These are phyloP conservation scores for Chondrilla cf. caribensis DNA, from an alignment of 37 sponge, comb jelly and placozoan genomes.

Conservation along the genomic window DNA sequence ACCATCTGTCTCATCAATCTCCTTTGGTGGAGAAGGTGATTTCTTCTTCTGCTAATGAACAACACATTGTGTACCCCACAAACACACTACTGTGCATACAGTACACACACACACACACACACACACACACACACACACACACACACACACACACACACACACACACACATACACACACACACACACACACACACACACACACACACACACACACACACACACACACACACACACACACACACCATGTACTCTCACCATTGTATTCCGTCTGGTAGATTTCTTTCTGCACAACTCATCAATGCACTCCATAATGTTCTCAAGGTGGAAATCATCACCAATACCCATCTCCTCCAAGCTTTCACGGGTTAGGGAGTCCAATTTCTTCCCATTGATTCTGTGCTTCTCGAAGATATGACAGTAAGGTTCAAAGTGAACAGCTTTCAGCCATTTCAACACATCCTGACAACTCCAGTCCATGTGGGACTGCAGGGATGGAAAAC, in stretches of 20 bases:
- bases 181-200: background rate
- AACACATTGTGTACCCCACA: no score
- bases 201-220: constrained; percentile 5
- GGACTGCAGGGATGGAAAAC: constrained; percentile 44
- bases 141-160: background rate
- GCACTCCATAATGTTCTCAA: constrained; percentile 67
- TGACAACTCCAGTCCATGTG: constrained; percentile 51
- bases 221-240: constrained; percentile 5
- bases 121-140: background rate
- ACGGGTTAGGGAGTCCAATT: constrained; percentile 1
- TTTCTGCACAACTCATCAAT: constrained; percentile 67
- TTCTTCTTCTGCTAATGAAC: no score
- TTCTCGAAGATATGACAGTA: constrained; percentile 37
- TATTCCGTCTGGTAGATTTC: background rate
- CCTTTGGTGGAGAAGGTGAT: background rate
- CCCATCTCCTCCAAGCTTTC: constrained; percentile 43
- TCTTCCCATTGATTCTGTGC: constrained; percentile 34
- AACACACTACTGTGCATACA: background rate
- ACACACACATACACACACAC: background rate
- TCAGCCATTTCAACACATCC: constrained; percentile 70
- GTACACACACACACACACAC: background rate
- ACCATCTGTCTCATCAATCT: background rate
- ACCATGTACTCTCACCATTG: background rate
- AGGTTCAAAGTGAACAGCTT: constrained; percentile 48
- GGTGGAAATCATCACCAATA: constrained; percentile 55